Base-by-base conservation (phyloP, 2,888 invertebrate genomes). In the Drosophila kuntzei region DNA sequence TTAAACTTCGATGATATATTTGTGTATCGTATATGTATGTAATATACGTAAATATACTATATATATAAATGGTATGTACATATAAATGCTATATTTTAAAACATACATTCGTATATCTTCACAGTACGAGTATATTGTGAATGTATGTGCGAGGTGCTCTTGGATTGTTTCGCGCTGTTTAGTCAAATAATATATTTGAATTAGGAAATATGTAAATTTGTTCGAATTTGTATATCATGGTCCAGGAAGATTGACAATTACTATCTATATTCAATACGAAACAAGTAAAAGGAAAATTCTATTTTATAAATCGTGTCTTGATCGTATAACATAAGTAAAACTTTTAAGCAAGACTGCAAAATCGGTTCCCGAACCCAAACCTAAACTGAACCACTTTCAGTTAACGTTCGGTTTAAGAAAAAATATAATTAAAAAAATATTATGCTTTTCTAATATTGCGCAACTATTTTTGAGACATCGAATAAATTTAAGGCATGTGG, bases 1-100 rank as follows among this genome's bases (percentile, higher is more conserved):
- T 86, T 86, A 86, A 86, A 85, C 89, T 85, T 85, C 83, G 85
- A 85, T 83, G 83, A 88, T 88, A 83, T 83, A 84, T 86, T 88
- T 82, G 88, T 88, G 63, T 74, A 86, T 71, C 54, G 51, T 57
- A 59, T 69, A 64, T 27, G 47, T 60, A 51, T 44, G 41, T n/a
- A n/a, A n/a, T n/a, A 25, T 63, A 29, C 18, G 47, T 55, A 39
- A n/a, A n/a, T n/a, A n/a, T n/a, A 25, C 5, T 32, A 29, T 53
- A 32, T 37, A 43, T n/a, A 41, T 64, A 37, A 22, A 49, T 66
- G 47, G n/a, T 53, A 18, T 39, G 11, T 54, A 29, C 54, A 62
- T 25, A 49, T 60, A 61, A 54, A 57, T 62, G 14, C 43, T 20
- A 44, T 44, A 54, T 44, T 60, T 60, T 20, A 46, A 68, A 55